Conservation (phyloP, 64 coral and sea anemone genomes). For the Dendrophyllia cribrosa region DNA sequence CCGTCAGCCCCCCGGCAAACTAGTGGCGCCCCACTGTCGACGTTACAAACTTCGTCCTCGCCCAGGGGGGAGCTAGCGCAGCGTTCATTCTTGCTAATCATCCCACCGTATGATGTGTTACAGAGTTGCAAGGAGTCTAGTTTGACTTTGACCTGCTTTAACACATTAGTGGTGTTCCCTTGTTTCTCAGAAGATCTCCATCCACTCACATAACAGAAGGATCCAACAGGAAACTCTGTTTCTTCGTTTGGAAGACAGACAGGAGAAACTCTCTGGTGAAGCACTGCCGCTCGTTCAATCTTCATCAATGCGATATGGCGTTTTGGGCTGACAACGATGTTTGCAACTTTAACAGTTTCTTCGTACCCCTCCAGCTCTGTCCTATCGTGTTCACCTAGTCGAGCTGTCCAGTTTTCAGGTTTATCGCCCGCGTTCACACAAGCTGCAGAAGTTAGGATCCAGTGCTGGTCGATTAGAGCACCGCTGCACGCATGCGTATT, state of each 20-base stretch:
- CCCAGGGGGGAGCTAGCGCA: neutral
- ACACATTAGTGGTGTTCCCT: neutral
- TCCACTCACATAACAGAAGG: conserved; percentile 10
- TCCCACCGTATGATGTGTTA: conserved; percentile 34
- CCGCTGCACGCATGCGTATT: conserved; percentile 41
- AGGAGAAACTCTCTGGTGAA: conserved; percentile 17
- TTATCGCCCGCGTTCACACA: conserved; percentile 9
- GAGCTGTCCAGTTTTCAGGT: neutral
- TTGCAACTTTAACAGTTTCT: conserved; percentile 8
- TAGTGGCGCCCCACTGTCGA: conserved; percentile 13
- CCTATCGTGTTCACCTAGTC: conserved; percentile 39
- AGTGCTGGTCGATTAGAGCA: neutral
- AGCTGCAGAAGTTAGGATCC: conserved; percentile 6
- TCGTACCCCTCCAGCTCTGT: conserved; percentile 35
- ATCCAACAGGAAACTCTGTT: neutral
- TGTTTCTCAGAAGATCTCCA: conserved; percentile 17
- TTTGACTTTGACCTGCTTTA: conserved; percentile 31
- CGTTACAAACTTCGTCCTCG: neutral
- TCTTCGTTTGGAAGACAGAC: conserved; percentile 4
- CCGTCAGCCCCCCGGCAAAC: conserved; percentile 81
- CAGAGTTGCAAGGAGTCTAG: neutral
- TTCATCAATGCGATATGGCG: neutral
- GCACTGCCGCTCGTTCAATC: neutral
- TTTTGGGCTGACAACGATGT: neutral
- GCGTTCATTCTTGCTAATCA: neutral